Evolutionary conservation across 2,888 invertebrate species (phyloP).

Genomic region (Poecilobothrus nobilitatus): DNA sequence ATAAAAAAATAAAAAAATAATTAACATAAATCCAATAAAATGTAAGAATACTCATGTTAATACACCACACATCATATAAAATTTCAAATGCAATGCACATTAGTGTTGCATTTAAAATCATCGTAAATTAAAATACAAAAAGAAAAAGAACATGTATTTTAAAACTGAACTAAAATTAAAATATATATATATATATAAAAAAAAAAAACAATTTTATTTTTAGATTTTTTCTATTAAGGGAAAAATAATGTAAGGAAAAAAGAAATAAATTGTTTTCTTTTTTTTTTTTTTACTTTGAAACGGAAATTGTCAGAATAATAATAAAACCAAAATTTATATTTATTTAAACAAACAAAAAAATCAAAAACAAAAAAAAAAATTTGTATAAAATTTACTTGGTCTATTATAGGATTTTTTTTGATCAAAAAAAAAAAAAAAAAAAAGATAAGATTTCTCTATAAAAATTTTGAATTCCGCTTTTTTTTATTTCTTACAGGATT

Average conservation of each 20-base stretch:
- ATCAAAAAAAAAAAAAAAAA: too few relatives aligned
- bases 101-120: slow-evolving; percentile 3
- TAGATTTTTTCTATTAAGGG: background rate
- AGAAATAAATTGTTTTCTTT: background rate
- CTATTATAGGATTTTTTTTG: too few relatives aligned
- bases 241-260: background rate
- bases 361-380: background rate
- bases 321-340: slow-evolving; percentile 3
- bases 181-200: too few relatives aligned
- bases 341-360: background rate
- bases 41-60: background rate
- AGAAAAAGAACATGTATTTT: background rate
- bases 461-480: too few relatives aligned
- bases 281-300: background rate
- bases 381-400: background rate
- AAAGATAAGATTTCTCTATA: too few relatives aligned
- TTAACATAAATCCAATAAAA: too few relatives aligned
- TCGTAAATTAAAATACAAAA: background rate
- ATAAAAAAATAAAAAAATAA: background rate
- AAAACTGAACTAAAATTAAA: too few relatives aligned
- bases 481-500: too few relatives aligned
- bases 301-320: slow-evolving; percentile 6
- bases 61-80: background rate
- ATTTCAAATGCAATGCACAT: slow-evolving; percentile 3
- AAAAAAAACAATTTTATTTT: background rate